Evolutionary conservation across 2,888 invertebrate genomes (phyloP), one percentile per base, ranked within the genome.

Genomic region (Hemistola chrysoprasaria): DNA sequence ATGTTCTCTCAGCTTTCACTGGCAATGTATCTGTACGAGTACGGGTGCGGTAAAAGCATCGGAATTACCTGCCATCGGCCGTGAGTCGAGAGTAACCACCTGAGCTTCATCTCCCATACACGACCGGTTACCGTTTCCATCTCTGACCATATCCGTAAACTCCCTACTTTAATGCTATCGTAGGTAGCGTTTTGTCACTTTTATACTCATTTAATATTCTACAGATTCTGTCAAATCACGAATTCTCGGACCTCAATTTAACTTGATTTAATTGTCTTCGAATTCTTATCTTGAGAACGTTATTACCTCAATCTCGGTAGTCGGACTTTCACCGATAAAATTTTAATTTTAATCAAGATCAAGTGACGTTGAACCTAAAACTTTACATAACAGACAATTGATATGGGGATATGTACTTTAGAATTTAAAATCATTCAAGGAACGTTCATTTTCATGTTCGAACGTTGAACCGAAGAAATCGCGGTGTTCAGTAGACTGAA

Each of bases 401-500:
- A 8, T 36, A 11, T 8, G 10, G 16, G 16, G 4, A 16, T 16
- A 16, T 16, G 3, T 16, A 16, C 16, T 16, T 16, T 16, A 16
- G 4, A 16, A 16, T 16, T 11, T 31, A 9, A n/a, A 27, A 24
- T 22, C 32, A 8, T 32, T 32, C 23, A 23, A 3, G 26, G 40
- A 36, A 27, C 40, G 40, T 11, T 38, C 22, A 28, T 21, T 11
- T 28, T 9, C 34, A 11, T 30, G 10, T 22, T 32, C 38, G 33
- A 38, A 28, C 38, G 3, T 47, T 48, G 47, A 53, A 53, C 50
- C 50, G 32, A 32, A 26, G 34, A 32, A n/a, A 30, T 38, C 30
- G 42, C 44, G 20, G 35, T 52, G 53, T 53, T 61, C 58, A 50
- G 52, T 50, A 56, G 58, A 66, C 62, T 56, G 50, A 46, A 59